Evolutionary conservation across 1,140 invertebrate species (phyloP), one percentile per base, ranked within the genome.

Genomic region (Calliopsis andreniformis): DNA sequence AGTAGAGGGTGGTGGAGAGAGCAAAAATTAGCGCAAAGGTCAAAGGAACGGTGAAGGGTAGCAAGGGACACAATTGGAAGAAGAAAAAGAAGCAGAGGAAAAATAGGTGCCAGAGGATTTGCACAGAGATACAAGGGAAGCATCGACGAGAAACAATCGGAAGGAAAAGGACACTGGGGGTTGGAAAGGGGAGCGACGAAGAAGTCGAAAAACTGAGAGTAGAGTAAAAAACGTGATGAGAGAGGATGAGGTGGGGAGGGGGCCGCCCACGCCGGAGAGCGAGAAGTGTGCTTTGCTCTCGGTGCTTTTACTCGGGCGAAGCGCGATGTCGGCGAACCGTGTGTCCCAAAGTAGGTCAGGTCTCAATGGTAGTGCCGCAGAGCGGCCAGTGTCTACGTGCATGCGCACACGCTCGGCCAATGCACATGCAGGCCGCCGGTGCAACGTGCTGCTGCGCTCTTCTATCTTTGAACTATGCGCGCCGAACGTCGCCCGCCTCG

Each of bases 341-440:
- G 76, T 73, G 71, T 67, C 79, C 45, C 79, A 59, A 88, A 88
- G 84, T 88, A 84, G 87, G 87, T 87, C 86, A 88, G 86, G 73
- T 84, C 86, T 88, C 85, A 87, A 88, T 88, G 87, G 78, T 78
- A 75, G 49, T 66, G 61, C 59, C 56, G 55, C 63, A 39, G 71
- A 67, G 18, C 51, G 20, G 35, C 14, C 45, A 16, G 23, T 72
- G 71, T 75, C 62, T 67, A 42, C 56, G 76, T 79, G 69, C 68
- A 53, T 58, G 68, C 73, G 63, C 75, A 62, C 59, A 76, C 67
- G 53, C 25, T 51, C 51, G 28, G 20, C 43, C 75, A 51, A 79
- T 67, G 78, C 75, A 71, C 77, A 75, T 73, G 68, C 77, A 79
- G 55, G 16, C 42, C n/a, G 63, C 56, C 70, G 35, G 32, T 47